A percentile compares a stretch with the other conserved stretches of the same genome.
These are phyloP conservation scores for Rutilus rutilus DNA, from an alignment of 2,113 vertebrate genomes.

Conservation along the genomic window DNA sequence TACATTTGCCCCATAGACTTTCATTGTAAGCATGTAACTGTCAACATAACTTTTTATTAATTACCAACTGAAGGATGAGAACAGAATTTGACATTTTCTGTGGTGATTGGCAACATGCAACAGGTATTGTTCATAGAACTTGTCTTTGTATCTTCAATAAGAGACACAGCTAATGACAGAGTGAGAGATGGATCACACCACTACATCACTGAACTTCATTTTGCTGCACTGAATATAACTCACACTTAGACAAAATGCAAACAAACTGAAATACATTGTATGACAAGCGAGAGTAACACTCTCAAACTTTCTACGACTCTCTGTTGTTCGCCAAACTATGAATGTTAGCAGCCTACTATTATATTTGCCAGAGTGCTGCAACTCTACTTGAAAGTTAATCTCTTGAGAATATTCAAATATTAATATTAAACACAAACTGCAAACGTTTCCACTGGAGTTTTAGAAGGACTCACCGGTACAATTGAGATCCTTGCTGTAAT, in stretches of 20 bases:
- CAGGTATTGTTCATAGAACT: neutral
- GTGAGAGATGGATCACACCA: neutral
- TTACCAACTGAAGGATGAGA: neutral
- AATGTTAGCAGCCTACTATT: neutral
- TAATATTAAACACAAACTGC: constrained; percentile 4
- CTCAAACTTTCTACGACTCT: neutral
- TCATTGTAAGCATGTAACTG: neutral
- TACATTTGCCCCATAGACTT: neutral
- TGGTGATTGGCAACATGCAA: neutral
- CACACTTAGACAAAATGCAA: neutral
- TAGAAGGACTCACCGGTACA: constrained; percentile 19
- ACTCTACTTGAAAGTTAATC: constrained; percentile 1
- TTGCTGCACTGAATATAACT: neutral
- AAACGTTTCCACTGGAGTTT: constrained; percentile 3
- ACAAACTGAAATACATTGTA: neutral
- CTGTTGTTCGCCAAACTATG: neutral
- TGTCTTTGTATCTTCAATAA: neutral
- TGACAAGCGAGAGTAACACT: neutral
- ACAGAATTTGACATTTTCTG: neutral
- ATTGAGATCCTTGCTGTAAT: constrained; percentile 1
- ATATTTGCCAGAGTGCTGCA: neutral
- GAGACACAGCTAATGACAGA: constrained; percentile 11
- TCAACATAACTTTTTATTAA: neutral
- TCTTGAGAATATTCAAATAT: neutral
- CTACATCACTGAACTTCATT: neutral